phyloP scores from a whole-genome alignment of 2,113 vertebrate species.

The Oreotrochilus melanogaster region DNA sequence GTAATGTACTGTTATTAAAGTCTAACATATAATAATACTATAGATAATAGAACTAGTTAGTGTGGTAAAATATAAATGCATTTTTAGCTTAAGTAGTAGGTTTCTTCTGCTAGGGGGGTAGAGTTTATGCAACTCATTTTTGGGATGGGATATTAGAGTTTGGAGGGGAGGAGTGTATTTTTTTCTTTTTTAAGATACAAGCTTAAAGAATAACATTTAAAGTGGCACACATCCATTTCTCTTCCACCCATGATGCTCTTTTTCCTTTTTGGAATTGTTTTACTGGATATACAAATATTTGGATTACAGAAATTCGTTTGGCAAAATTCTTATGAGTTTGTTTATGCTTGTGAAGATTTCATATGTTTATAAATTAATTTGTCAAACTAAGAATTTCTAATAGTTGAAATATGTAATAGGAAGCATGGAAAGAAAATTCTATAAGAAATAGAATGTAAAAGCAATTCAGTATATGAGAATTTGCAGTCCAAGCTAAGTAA shows the following conservation, averaged over 20 bases:
- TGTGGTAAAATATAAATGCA: rapidly evolving
- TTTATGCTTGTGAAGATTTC: neutral
- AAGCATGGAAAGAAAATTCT: too few species aligned
- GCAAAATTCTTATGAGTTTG: neutral
- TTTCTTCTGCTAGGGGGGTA: neutral
- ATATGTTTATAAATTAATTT: neutral
- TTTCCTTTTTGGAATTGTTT: neutral
- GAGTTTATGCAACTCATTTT: neutral
- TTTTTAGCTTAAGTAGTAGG: neutral
- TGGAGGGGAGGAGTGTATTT: rapidly evolving
- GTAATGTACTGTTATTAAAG: neutral
- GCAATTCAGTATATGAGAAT: neutral
- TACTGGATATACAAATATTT: neutral
- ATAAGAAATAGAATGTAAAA: neutral
- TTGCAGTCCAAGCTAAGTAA: neutral
- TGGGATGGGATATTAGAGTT: neutral
- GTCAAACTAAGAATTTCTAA: neutral
- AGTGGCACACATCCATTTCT: neutral
- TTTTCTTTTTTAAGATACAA: neutral
- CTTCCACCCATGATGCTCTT: neutral
- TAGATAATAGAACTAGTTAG: neutral
- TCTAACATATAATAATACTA: neutral
- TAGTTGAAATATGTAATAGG: neutral
- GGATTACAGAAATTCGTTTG: neutral
- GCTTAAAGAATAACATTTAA: neutral